These are phyloP conservation scores for Callopanchax toddi DNA, from an alignment of 2,113 vertebrate genomes.

Conservation along the genomic window DNA sequence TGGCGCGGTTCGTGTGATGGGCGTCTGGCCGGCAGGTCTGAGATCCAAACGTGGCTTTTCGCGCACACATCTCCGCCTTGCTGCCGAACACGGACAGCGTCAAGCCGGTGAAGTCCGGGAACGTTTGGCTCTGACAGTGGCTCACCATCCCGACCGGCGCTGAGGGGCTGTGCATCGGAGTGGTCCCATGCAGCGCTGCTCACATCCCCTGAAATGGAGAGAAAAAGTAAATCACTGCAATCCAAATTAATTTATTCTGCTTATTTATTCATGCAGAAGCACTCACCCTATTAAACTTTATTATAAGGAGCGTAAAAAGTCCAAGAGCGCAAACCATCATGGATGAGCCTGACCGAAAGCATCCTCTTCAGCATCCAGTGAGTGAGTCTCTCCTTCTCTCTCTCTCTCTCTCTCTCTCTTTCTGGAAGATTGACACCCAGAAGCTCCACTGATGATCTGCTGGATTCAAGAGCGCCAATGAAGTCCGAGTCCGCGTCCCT, in stretches of 20 bases:
- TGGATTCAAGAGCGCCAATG: conserved; percentile 53
- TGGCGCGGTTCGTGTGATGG: conserved; percentile 67
- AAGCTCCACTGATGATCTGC: conserved; percentile 39
- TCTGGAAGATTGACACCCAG: conserved; percentile 57
- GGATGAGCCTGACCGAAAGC: conserved; percentile 61
- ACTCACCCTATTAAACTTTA: conserved; percentile 59
- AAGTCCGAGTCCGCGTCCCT: conserved; percentile 32
- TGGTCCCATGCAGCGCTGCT: conserved; percentile 63
- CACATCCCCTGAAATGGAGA: conserved; percentile 64
- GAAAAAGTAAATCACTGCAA: conserved; percentile 12
- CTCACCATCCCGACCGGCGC: conserved; percentile 80
- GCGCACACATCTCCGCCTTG: conserved; percentile 81
- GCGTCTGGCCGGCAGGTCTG: conserved; percentile 74
- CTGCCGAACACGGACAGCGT: conserved; percentile 75
- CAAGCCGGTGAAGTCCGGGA: conserved; percentile 73
- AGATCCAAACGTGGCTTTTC: conserved; percentile 65
- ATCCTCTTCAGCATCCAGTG: conserved; percentile 77
- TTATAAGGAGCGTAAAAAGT: conserved; percentile 15
- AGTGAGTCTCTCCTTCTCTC: neutral
- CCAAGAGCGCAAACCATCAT: conserved; percentile 43
- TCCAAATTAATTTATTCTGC: too few relatives aligned
- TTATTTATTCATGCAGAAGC: neutral
- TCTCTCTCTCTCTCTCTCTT: conserved; percentile 16
- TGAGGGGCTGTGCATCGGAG: conserved; percentile 74
- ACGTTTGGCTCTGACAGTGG: conserved; percentile 76